These are phyloP conservation scores for Bubo scandiacus DNA, from an alignment of 2,113 vertebrate genomes.

Conservation along the genomic window DNA sequence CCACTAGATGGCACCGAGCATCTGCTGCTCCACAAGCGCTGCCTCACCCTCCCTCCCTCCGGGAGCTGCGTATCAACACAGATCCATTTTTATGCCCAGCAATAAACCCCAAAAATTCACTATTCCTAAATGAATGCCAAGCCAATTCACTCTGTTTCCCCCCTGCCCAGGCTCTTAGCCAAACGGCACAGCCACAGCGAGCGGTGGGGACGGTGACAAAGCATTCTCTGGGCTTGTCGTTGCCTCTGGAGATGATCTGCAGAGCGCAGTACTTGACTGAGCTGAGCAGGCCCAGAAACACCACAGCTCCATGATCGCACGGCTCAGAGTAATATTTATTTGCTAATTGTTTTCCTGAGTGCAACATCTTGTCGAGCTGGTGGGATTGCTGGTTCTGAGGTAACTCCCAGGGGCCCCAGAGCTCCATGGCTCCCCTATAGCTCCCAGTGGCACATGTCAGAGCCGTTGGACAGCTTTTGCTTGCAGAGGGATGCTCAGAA, in stretches of 20 bases:
- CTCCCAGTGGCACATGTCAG: not conserved
- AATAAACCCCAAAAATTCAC: not conserved
- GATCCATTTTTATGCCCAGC: not conserved
- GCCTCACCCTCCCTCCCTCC: not conserved
- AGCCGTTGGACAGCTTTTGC: not conserved
- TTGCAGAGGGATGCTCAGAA: not conserved
- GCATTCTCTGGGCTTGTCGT: fast-evolving
- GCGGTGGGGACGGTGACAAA: too few species aligned
- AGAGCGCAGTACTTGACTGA: not conserved
- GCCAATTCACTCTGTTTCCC: fast-evolving
- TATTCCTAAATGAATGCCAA: not conserved
- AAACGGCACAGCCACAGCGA: fast-evolving
- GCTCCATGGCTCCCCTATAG: not conserved
- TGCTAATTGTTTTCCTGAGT: not conserved
- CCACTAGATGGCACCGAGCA: constrained; percentile 60
- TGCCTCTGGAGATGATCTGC: fast-evolving
- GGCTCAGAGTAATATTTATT: not conserved
- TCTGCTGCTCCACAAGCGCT: not conserved
- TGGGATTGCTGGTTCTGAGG: not conserved
- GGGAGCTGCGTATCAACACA: fast-evolving
- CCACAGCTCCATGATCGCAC: not conserved
- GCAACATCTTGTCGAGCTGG: fast-evolving
- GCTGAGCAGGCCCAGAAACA: not conserved
- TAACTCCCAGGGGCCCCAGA: not conserved
- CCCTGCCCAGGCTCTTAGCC: fast-evolving